phyloP scores from a whole-genome alignment of 2,113 vertebrate genomes.

The Bungarus multicinctus region DNA sequence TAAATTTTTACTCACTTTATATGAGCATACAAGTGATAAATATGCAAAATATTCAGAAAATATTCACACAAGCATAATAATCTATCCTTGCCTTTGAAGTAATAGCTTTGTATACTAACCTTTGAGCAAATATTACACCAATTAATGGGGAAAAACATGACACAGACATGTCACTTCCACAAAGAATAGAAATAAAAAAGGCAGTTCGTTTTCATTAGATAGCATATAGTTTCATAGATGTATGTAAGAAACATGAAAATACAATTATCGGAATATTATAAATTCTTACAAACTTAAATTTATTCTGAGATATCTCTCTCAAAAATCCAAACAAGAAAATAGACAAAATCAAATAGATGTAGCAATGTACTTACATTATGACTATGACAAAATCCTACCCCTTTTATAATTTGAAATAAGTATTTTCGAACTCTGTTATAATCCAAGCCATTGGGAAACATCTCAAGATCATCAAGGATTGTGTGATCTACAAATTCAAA shows the following conservation, averaged over 20 bases:
- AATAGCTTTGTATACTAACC: not conserved
- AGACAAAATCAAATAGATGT: not conserved
- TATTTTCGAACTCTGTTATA: constrained; percentile 71
- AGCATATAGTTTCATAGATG: not conserved
- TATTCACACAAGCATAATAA: not conserved
- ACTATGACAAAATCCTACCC: constrained; percentile 84
- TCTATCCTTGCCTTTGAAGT: not conserved
- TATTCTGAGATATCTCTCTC: not conserved
- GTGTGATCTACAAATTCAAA: constrained; percentile 93
- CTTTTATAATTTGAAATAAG: constrained; percentile 85
- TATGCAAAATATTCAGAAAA: not conserved
- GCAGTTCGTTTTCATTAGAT: not conserved
- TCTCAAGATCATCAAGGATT: constrained; percentile 82
- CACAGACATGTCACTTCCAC: not conserved
- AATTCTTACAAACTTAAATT: not conserved
- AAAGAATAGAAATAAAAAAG: not conserved
- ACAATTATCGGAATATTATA: not conserved
- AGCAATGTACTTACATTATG: constrained; percentile 78
- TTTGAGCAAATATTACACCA: not conserved
- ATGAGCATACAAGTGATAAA: not conserved
- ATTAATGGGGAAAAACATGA: not conserved
- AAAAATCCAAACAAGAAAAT: not conserved
- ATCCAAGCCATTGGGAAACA: constrained; percentile 77
- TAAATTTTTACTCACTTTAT: not conserved
- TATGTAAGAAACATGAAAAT: not conserved